Percentiles rank a stretch among this genome's conserved stretches.
phyloP scores from a whole-genome alignment of 1,140 invertebrate species.

The Aphelenchoides besseyi region DNA sequence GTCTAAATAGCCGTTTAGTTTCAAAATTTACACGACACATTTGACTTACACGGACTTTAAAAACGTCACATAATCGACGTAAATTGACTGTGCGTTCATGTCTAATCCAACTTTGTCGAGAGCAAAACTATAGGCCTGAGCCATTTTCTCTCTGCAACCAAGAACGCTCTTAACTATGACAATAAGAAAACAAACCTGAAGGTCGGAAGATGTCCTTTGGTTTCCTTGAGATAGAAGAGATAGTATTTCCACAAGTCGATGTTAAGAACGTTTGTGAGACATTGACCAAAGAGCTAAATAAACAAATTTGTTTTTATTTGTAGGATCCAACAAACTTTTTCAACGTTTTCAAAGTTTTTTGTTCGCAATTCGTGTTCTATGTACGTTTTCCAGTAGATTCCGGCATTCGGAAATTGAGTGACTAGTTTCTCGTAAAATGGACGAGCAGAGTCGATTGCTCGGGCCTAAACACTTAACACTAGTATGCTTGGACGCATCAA shows the following conservation, averaged over 20 bases:
- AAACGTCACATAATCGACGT: conserved; percentile 86
- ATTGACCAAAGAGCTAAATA: conserved; percentile 87
- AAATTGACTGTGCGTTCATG: conserved; percentile 63
- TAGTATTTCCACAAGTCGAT: conserved; percentile 98
- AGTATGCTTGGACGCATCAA: conserved; percentile 1
- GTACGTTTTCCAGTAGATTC: conserved; percentile 97
- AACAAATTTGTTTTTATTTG: conserved; percentile 23
- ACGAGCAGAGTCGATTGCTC: conserved; percentile 83
- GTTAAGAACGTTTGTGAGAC: conserved; percentile 89
- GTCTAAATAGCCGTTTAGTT: conserved; percentile 68
- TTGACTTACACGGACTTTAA: conserved; percentile 80
- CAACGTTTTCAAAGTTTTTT: conserved; percentile 91
- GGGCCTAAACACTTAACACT: conserved; percentile 68
- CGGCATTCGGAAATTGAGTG: conserved; percentile 86
- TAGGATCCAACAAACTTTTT: conserved; percentile 77
- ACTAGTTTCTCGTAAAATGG: conserved; percentile 89
- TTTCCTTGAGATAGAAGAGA: conserved; percentile 80
- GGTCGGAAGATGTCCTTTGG: conserved; percentile 55
- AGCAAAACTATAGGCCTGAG: conserved; percentile 97
- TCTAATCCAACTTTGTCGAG: conserved; percentile 98
- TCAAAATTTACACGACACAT: too few relatives aligned
- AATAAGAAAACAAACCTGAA: conserved; percentile 62
- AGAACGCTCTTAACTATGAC: conserved; percentile 25
- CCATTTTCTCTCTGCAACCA: conserved; percentile 88
- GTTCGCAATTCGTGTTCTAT: conserved; percentile 95